Base-by-base conservation (phyloP, 1,140 invertebrate species). In the Lordiphosa collinella region DNA sequence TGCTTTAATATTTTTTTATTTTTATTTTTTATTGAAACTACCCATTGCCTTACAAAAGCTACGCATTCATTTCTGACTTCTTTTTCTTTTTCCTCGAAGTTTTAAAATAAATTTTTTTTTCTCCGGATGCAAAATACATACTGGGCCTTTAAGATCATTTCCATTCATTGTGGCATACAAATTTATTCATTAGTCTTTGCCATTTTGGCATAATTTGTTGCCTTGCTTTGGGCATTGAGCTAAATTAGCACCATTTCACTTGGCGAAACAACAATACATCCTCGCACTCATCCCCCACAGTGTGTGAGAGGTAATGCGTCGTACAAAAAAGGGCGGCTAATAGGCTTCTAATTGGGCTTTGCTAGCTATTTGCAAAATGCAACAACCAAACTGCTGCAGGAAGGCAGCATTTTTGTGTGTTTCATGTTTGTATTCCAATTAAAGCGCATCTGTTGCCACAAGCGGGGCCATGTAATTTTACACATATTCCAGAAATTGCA, bases 261-360 rank as follows among this genome's bases (percentile, higher is more conserved):
- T 50, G 35, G 58, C 52, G 56, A 63, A 55, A 34, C 16, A 22
- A 13, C 12, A 51, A 49, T 47, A 36, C 46, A 50, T 22, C 4
- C 18, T 22, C 18, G 6, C 18, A 22, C 4, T 22, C 18, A 22
- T 22, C 18, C 18, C 1, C 18, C 18, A 5, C 18, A 22, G 18
- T 22, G 18, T 22, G 18, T 22, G 6, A 22, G 6, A 22, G 18
- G 18, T 22, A 22, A 22, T 22, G 6, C 18, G 18, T 22, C 18
- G 18, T 22, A 22, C 18, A 22, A 22, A 22, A 22, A 22, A 22
- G 18, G 18, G 4, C 18, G 25, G 40, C 71, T 82, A 84, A 82
- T 76, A 76, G 78, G 76, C 78, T 63, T 84, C 62, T 84, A 82
- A 82, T 82, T 82, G 67, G 66, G 38, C 56, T 47, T 56, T 48